phyloP scores from a whole-genome alignment of 2,797 vertebrate species.

The Lepilemur ruficaudatus region DNA sequence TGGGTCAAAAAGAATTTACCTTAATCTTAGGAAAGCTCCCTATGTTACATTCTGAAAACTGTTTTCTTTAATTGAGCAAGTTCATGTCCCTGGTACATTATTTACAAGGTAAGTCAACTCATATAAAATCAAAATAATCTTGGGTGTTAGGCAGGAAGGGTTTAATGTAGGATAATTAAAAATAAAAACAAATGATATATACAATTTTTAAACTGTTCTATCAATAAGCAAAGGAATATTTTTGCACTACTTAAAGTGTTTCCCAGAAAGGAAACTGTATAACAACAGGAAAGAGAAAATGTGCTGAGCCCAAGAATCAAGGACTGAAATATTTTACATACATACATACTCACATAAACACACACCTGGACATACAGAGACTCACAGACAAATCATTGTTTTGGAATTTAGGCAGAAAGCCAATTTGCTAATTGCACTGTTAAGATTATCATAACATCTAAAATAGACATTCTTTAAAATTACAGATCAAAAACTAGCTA shows the following conservation, averaged over 20 bases:
- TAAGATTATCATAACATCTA: not conserved
- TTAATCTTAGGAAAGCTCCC: not conserved
- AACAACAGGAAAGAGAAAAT: not conserved
- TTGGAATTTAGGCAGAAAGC: not conserved
- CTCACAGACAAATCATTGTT: not conserved
- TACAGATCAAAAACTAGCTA: not conserved
- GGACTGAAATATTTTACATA: not conserved
- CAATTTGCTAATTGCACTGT: not conserved
- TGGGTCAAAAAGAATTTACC: not conserved
- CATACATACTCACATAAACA: not conserved
- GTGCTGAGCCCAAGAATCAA: not conserved
- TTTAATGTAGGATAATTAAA: not conserved
- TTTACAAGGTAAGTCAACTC: not conserved
- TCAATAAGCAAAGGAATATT: not conserved
- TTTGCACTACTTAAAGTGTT: not conserved
- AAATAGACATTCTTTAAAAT: not conserved
- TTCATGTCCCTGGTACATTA: not conserved
- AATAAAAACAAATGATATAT: not conserved
- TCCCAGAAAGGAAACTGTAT: not conserved
- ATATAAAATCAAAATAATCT: not conserved
- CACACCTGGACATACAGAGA: not conserved
- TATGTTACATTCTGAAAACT: not conserved
- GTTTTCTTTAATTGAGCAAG: not conserved
- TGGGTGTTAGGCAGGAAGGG: not conserved
- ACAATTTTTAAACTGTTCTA: not conserved